Conservation (phyloP, 2,888 invertebrate genomes). For the Limnephilus marmoratus region DNA sequence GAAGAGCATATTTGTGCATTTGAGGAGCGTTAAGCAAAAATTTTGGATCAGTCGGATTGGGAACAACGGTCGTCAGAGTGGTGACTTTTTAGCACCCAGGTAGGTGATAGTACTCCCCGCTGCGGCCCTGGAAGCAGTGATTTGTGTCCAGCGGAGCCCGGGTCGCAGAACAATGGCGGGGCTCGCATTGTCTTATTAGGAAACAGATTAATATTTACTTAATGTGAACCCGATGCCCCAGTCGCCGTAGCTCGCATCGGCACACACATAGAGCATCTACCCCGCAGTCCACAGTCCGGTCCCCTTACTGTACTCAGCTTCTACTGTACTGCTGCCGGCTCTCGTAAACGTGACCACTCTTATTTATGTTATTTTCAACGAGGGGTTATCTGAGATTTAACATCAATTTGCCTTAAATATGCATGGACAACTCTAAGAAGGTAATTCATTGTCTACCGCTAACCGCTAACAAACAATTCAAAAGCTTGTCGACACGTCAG, state of each 20-base stretch:
- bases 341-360: slow-evolving; percentile 18
- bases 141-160: slow-evolving; percentile 49
- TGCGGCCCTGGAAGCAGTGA: slow-evolving; percentile 33
- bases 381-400: neutral
- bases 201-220: slow-evolving; percentile 45
- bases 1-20: too few species aligned
- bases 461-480: too few species aligned
- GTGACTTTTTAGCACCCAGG: neutral
- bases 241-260: neutral
- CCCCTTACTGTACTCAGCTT: neutral
- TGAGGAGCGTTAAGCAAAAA: too few species aligned
- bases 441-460: neutral
- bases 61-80: too few species aligned
- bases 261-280: neutral
- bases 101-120: neutral
- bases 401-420: neutral
- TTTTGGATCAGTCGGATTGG: too few species aligned
- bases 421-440: neutral
- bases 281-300: neutral
- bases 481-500: too few species aligned
- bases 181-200: slow-evolving; percentile 53
- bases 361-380: slow-evolving; percentile 7
- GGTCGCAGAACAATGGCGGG: slow-evolving; percentile 55
- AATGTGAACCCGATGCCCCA: slow-evolving; percentile 35
- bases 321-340: neutral